Conservation (phyloP, 2,888 invertebrate species). For the Idaea dimidiata region DNA sequence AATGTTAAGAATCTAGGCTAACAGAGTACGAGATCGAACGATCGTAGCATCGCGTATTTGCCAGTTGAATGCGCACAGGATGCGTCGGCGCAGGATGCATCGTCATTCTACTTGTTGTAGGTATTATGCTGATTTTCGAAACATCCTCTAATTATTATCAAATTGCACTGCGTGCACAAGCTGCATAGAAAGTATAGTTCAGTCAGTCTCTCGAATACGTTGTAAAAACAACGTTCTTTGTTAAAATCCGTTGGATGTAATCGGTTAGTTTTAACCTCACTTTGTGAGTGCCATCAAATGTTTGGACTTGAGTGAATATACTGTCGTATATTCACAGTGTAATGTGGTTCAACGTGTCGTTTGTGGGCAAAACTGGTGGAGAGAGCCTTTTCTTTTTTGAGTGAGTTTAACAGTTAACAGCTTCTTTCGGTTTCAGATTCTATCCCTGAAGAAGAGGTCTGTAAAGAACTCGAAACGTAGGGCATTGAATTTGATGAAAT, state of each 20-base stretch:
- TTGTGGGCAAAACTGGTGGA: constrained; percentile 51
- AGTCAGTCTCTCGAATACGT: constrained; percentile 23
- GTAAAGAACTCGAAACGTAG: too few relatives aligned
- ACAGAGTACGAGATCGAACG: neutral
- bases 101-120: constrained; percentile 25
- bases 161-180: constrained; percentile 23
- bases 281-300: constrained; percentile 40
- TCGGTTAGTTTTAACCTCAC: constrained; percentile 22
- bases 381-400: constrained; percentile 56
- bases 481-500: too few relatives aligned
- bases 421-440: too few relatives aligned
- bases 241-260: constrained; percentile 15
- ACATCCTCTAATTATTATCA: constrained; percentile 59
- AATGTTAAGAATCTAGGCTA: neutral
- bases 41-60: constrained; percentile 8
- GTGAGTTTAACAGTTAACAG: constrained; percentile 43
- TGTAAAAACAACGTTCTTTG: constrained; percentile 18
- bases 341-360: constrained; percentile 63
- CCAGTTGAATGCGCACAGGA: constrained; percentile 44
- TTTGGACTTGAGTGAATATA: constrained; percentile 27
- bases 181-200: neutral
- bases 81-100: constrained; percentile 46
- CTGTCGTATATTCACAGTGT: constrained; percentile 21
- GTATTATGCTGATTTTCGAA: constrained; percentile 54
- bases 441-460: too few relatives aligned